A percentile compares a stretch with the other conserved stretches of the same genome.
Conservation (phyloP, 2,797 vertebrate species). For the Pterois miles region DNA sequence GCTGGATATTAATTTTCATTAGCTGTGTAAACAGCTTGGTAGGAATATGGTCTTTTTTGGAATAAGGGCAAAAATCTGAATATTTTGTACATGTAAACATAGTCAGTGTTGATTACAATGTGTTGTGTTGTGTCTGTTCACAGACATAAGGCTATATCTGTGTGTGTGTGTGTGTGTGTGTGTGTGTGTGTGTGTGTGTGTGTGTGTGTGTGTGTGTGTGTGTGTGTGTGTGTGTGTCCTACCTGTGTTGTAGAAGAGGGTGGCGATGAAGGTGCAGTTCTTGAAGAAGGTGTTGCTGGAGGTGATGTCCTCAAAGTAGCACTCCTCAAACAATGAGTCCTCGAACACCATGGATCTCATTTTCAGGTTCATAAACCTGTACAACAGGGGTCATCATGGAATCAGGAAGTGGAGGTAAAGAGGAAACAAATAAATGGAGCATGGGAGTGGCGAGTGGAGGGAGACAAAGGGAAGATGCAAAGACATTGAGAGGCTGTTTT, state of each 20-base stretch:
- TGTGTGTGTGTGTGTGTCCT: background rate
- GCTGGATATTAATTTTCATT: background rate
- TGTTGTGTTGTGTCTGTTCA: background rate
- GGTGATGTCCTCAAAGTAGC: constrained; percentile 96
- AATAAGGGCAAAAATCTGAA: too few species aligned
- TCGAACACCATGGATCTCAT: constrained; percentile 96
- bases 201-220: background rate
- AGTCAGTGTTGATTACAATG: background rate
- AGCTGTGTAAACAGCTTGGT: too few species aligned
- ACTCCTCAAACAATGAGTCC: constrained; percentile 95
- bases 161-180: background rate
- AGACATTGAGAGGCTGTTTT: background rate
- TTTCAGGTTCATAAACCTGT: constrained; percentile 93
- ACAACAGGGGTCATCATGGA: background rate
- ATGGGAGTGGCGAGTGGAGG: background rate
- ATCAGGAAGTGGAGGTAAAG: background rate
- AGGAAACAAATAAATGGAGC: background rate
- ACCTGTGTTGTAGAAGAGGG: constrained; percentile 98
- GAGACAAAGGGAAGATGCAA: background rate
- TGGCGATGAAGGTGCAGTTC: constrained; percentile 97
- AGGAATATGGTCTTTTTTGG: background rate
- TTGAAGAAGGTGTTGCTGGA: constrained; percentile 98
- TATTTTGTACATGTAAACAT: background rate
- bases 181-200: background rate
- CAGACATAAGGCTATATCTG: background rate